Evolutionary conservation across 2,888 invertebrate species (phyloP).

Genomic region (Andrena bucephala): DNA sequence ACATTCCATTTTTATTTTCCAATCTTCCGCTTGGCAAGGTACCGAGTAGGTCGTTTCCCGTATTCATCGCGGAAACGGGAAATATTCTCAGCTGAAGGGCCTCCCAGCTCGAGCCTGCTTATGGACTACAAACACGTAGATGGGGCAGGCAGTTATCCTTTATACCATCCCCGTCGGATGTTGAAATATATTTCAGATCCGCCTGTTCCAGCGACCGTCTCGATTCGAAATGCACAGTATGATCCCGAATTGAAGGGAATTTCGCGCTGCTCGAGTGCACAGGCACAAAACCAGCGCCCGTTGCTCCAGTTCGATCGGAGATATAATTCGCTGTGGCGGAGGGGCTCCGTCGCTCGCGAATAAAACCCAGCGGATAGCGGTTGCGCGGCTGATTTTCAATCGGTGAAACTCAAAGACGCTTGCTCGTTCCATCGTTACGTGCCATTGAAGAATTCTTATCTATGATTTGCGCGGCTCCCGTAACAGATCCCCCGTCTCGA

Average conservation of each 20-base stretch:
- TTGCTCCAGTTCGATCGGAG: constrained; percentile 52
- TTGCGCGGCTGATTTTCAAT: constrained; percentile 23
- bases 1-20: background rate
- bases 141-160: constrained; percentile 32
- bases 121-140: constrained; percentile 2
- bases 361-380: background rate
- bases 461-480: constrained; percentile 10
- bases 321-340: constrained; percentile 35
- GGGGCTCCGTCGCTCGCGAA: constrained; percentile 25
- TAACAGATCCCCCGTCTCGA: background rate
- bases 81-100: constrained; percentile 7
- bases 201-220: constrained; percentile 13
- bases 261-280: constrained; percentile 49
- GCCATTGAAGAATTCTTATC: constrained; percentile 27
- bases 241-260: constrained; percentile 23
- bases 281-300: constrained; percentile 40
- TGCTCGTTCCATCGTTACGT: constrained; percentile 1
- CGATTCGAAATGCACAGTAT: constrained; percentile 40
- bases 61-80: constrained; percentile 9
- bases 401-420: constrained; percentile 32
- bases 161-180: constrained; percentile 9
- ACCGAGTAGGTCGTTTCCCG: background rate
- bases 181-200: constrained; percentile 23
- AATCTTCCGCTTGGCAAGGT: constrained; percentile 18
- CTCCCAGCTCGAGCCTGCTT: background rate